Percentiles rank a stretch among this genome's conserved stretches.
These are phyloP conservation scores for Thamnaconus septentrionalis DNA, from an alignment of 2,113 vertebrate species.

Conservation along the genomic window DNA sequence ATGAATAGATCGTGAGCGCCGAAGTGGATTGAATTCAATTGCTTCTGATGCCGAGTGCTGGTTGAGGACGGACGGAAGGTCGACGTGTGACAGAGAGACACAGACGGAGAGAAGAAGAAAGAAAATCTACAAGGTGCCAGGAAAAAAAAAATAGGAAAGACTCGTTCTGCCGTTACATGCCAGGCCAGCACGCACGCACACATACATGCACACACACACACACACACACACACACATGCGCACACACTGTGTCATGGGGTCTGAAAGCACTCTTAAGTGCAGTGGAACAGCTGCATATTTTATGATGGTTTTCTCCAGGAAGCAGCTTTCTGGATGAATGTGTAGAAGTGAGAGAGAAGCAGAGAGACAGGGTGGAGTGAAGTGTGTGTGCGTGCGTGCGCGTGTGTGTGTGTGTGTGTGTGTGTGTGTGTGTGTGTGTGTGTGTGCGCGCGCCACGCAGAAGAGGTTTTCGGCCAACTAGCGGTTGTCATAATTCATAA, in stretches of 20 bases:
- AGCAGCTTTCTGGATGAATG: conserved; percentile 44
- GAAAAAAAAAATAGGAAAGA: conserved; percentile 3
- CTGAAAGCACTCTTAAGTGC: conserved; percentile 60
- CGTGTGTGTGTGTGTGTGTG: conserved; percentile 17
- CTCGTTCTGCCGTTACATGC: conserved; percentile 11
- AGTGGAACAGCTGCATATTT: conserved; percentile 73
- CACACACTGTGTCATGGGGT: conserved; percentile 1
- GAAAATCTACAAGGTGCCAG: not conserved
- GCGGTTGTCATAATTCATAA: conserved; percentile 68
- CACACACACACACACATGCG: no score
- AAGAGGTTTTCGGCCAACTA: conserved; percentile 40
- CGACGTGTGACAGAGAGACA: conserved; percentile 25
- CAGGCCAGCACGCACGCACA: conserved; percentile 36
- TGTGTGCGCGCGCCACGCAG: conserved; percentile 7
- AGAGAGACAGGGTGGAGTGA: not conserved
- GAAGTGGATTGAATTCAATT: conserved; percentile 14
- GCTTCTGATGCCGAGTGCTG: not conserved
- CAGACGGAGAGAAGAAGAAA: conserved; percentile 10
- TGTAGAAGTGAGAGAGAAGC: conserved; percentile 1
- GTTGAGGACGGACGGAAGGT: conserved; percentile 6
- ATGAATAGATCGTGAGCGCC: not conserved
- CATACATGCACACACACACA: not conserved
- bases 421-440: conserved; percentile 20
- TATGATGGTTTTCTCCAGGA: conserved; percentile 67
- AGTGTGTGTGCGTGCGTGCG: conserved; percentile 23